Evolutionary conservation across 2,888 invertebrate species (phyloP).

Genomic region (Drosophila prostipennis): DNA sequence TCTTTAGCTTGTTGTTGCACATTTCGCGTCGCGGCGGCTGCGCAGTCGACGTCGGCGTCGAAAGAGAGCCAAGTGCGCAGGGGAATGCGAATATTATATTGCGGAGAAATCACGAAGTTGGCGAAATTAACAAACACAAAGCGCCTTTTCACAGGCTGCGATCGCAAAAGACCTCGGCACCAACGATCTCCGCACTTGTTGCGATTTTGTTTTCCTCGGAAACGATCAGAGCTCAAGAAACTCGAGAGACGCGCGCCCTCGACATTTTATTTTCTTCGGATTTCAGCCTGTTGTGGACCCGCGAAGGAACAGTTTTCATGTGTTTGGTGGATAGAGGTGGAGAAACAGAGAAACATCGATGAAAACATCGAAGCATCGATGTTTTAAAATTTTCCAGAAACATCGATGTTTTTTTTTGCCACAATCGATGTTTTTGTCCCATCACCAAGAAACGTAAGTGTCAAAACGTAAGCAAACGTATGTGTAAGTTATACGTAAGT

Average conservation of each 20-base stretch:
- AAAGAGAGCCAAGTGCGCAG: slow-evolving; percentile 19
- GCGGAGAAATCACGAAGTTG: slow-evolving; percentile 2
- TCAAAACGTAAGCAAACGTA: too few species aligned
- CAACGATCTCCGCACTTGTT: slow-evolving; percentile 2
- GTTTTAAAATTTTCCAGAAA: too few species aligned
- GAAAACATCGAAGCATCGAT: too few species aligned
- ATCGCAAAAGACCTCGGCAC: neutral
- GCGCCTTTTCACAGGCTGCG: slow-evolving; percentile 4
- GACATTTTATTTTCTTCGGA: neutral
- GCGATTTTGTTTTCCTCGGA: neutral
- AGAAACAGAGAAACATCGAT: too few species aligned
- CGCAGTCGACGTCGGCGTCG: slow-evolving; percentile 41
- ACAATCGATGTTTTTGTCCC: too few species aligned
- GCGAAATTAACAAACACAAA: slow-evolving; percentile 11
- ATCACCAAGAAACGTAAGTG: too few species aligned
- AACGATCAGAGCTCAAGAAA: neutral
- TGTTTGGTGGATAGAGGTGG: too few species aligned
- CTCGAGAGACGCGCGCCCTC: slow-evolving; percentile 1
- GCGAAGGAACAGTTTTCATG: too few species aligned
- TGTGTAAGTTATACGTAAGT: too few species aligned
- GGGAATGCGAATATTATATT: slow-evolving; percentile 2
- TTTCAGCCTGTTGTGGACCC: too few species aligned
- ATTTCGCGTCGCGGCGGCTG: slow-evolving; percentile 37
- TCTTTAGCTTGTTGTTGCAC: slow-evolving; percentile 43
- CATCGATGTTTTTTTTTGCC: too few species aligned